Evolutionary conservation across 2,113 vertebrate species (phyloP).

Genomic region (Apodemus sylvaticus): DNA sequence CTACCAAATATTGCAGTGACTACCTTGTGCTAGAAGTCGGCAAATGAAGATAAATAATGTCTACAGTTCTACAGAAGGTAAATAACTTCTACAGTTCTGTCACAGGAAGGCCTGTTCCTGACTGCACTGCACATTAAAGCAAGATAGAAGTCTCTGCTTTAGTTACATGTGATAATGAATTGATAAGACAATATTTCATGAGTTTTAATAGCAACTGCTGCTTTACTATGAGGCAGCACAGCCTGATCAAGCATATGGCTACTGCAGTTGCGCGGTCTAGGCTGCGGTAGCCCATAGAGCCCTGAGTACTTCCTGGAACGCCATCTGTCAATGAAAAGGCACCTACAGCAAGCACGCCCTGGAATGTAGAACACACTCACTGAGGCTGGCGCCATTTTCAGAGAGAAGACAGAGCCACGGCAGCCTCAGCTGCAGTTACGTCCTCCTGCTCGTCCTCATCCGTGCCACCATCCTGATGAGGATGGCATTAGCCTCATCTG

Average conservation of each 20-base stretch:
- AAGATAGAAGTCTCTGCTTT: neutral
- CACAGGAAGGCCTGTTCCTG: neutral
- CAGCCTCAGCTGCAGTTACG: neutral
- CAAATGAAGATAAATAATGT: neutral
- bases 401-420: neutral
- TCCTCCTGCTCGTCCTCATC: neutral
- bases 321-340: slow-evolving; percentile 7
- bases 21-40: neutral
- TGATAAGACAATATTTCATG: neutral
- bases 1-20: neutral
- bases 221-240: neutral
- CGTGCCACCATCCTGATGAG: neutral
- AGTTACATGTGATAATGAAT: neutral
- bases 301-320: neutral
- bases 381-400: neutral
- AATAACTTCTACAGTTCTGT: neutral
- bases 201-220: neutral
- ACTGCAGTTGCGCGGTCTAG: neutral
- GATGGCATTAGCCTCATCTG: neutral
- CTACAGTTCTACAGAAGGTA: too few relatives aligned
- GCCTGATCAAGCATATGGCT: neutral
- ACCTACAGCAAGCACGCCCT: slow-evolving; percentile 1
- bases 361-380: neutral
- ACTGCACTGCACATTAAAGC: neutral
- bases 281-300: neutral